Base-by-base conservation (phyloP, 2,113 vertebrate species). In the Spizaetus ornatus region DNA sequence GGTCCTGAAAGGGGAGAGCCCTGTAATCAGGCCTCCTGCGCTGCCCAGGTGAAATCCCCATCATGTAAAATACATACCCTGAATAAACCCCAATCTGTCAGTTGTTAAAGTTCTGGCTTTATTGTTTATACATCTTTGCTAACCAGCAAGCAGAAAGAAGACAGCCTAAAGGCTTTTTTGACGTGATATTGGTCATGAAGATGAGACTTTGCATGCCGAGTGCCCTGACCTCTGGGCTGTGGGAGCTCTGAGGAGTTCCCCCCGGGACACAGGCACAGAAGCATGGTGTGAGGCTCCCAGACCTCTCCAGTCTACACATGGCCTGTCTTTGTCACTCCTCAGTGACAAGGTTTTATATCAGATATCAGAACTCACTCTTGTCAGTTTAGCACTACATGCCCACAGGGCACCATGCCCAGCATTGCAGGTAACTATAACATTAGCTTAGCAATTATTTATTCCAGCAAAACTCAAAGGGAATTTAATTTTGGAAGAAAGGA, bases 101-200 rank as follows among this genome's bases (percentile, higher is more conserved):
- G 56, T 2, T 11, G 29, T 3, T 55, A 5, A 23, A 34, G 43
- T 36, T 25, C 81, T 52, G 58, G 7, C 32, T 36, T 34, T 43
- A 25, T 9, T 25, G 23, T 4, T 22, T 9, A 8, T 9, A 12
- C 12, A 4, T 3, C 45, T 32, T 17, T 22, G 45, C 14, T 10
- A 26, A 11, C 34, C 59, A 29, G 21, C 7, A 52, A 43, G 43
- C 36, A n/a, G 59, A 36, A 43, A n/a, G 16, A 2, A 31, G 43
- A 13, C 43, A 72, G 40, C 19, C n/a, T 2, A 1, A 13, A 18
- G 34, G 11, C 11, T 19, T n/a, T 63, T 13, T 9, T 25, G 62
- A 8, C 4, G 4, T 1, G 45, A 5, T 32, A 0, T 0, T 20
- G 72, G 32, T 11, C 17, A 9, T 1, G 32, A 9, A 77, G 23